Base-by-base conservation (phyloP, 2,888 invertebrate genomes). In the Dysmachus trigonus region DNA sequence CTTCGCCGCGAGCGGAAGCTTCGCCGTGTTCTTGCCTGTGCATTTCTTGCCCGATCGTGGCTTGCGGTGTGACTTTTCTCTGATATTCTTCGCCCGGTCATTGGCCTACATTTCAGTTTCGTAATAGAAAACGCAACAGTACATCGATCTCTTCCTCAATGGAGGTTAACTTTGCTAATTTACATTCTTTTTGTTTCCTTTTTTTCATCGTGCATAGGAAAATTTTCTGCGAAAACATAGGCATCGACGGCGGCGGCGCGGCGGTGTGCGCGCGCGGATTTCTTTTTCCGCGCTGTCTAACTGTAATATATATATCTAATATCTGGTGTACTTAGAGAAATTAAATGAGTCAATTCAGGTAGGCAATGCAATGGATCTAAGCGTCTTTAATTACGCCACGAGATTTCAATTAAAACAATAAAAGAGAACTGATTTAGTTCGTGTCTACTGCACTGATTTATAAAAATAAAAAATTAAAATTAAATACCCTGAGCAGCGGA, bases 51-150 rank as follows among this genome's bases (percentile, higher is more conserved):
- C 31, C 33, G 76, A 15, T 51, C 51, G 81, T 33, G 51, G 81
- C 53, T 51, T n/a, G 81, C 53, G 81, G 47, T 30, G 79, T 81
- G 81, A 81, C 81, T 81, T 81, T 53, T 81, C 51, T 47, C 30
- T 10, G 47, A 53, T 51, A 22, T 51, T 81, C 81, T 30, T 51
- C 18, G 87, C 86, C 85, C 89, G 89, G 89, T 89, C 89, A 89
- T 89, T 89, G 89, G 88, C 89, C 89, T 84, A 89, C 89, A 89
- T 89, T 89, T 89, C 87, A 89, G 88, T 89, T 89, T 89, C 89
- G 88, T 89, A 89, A 89, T 89, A 89, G 89, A 89, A 89, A 89
- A 89, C 88, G 88, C 88, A 89, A 89, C 89, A 89, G 89, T 88
- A 89, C 88, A 89, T 88, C 88, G 89, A 88, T 88, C 89, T 88